Evolutionary conservation across 2,888 invertebrate genomes (phyloP).

Genomic region (Xanthia togata): DNA sequence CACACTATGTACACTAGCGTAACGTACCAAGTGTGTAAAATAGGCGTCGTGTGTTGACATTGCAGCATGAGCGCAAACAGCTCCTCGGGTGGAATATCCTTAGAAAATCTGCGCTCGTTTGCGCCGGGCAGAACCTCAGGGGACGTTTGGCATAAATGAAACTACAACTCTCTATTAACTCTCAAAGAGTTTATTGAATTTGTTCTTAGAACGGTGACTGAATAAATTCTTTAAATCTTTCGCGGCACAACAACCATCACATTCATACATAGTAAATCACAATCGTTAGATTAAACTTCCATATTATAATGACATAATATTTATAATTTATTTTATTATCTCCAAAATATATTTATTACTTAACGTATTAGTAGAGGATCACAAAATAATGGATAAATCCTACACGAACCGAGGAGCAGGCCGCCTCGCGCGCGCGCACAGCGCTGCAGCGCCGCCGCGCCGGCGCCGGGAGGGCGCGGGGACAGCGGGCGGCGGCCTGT

Average conservation of each 20-base stretch:
- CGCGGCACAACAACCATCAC: slow-evolving; percentile 68
- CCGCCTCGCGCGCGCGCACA: background rate
- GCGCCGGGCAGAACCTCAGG: background rate
- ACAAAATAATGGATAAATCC: slow-evolving; percentile 72
- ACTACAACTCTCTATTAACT: slow-evolving; percentile 69
- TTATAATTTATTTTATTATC: slow-evolving; percentile 64
- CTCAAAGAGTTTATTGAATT: slow-evolving; percentile 83
- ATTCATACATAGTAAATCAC: slow-evolving; percentile 69
- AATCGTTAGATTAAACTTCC: slow-evolving; percentile 57
- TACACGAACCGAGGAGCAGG: slow-evolving; percentile 54
- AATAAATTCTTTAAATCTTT: slow-evolving; percentile 72
- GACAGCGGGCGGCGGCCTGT: background rate
- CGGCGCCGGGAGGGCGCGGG: too few species aligned
- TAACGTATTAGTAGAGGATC: slow-evolving; percentile 73
- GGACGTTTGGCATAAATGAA: slow-evolving; percentile 63
- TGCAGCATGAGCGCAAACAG: background rate
- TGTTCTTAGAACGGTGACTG: slow-evolving; percentile 84
- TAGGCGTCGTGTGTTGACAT: too few species aligned
- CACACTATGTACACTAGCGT: too few species aligned
- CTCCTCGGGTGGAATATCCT: background rate
- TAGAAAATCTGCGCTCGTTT: background rate
- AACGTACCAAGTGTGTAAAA: background rate
- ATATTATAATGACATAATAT: slow-evolving; percentile 62
- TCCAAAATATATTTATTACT: slow-evolving; percentile 74
- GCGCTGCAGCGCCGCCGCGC: slow-evolving; percentile 30